Percentiles rank a stretch among this genome's conserved stretches.
Evolutionary conservation across 2,113 vertebrate genomes (phyloP).

Genomic region (Ochotona curzoniae): DNA sequence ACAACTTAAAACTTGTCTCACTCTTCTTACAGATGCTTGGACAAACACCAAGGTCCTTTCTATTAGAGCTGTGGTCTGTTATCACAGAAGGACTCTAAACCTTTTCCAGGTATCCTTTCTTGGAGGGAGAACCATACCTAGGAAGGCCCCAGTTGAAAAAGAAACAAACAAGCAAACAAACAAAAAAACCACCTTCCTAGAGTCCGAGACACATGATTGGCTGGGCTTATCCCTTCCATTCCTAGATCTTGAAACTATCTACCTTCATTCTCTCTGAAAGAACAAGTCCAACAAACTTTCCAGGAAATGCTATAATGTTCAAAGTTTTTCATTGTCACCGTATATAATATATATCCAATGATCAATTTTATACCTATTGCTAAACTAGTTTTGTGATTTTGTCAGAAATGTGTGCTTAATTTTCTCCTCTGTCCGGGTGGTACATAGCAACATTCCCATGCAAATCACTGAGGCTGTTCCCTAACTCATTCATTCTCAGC

Average conservation of each 20-base stretch:
- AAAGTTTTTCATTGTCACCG: background rate
- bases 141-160: background rate
- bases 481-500: background rate
- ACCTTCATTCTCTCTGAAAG: slow-evolving; percentile 13
- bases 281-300: background rate
- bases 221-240: background rate
- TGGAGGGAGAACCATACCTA: background rate
- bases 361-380: background rate
- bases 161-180: too few species aligned
- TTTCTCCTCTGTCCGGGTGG: background rate
- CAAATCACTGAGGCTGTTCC: background rate
- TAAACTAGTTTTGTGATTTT: background rate
- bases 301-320: background rate
- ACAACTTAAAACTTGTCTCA: background rate
- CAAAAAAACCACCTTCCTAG: background rate
- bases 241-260: background rate
- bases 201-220: background rate
- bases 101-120: background rate
- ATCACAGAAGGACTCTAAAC: background rate
- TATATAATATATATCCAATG: background rate
- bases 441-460: background rate
- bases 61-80: background rate
- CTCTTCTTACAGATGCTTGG: background rate
- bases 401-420: background rate
- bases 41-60: background rate